A percentile compares a stretch with the other conserved stretches of the same genome.
phyloP scores from a whole-genome alignment of 92 coral and sea anemone genomes.

The Porites lobata region DNA sequence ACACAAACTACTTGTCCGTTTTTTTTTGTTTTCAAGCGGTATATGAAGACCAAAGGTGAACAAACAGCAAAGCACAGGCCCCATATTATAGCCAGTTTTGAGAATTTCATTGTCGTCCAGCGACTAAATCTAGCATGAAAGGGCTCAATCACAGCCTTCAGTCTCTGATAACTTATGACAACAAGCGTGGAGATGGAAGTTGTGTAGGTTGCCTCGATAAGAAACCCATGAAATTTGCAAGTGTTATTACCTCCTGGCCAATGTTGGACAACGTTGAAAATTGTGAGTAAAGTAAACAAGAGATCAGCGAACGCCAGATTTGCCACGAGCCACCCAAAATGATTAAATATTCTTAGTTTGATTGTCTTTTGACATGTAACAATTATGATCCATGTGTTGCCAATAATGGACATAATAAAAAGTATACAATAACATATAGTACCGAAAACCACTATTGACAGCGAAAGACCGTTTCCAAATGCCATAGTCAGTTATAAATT shows the following conservation, averaged over 20 bases:
- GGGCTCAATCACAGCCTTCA: slow-evolving; percentile 34
- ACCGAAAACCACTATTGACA: not conserved
- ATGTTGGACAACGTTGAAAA: slow-evolving; percentile 18
- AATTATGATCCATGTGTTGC: slow-evolving; percentile 29
- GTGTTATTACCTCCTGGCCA: slow-evolving; percentile 48
- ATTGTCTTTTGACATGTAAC: not conserved
- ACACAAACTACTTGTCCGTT: slow-evolving; percentile 6
- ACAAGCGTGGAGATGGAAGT: slow-evolving; percentile 43
- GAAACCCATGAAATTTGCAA: slow-evolving; percentile 53
- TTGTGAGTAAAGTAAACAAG: slow-evolving; percentile 39
- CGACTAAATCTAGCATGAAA: not conserved
- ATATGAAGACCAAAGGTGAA: slow-evolving; percentile 35
- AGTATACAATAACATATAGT: not conserved
- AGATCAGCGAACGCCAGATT: slow-evolving; percentile 49
- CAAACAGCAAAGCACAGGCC: slow-evolving; percentile 11
- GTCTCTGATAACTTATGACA: slow-evolving; percentile 19
- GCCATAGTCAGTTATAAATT: not conserved
- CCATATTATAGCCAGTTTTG: slow-evolving; percentile 11
- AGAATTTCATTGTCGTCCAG: not conserved
- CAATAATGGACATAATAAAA: slow-evolving; percentile 24
- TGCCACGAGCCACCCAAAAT: slow-evolving; percentile 23
- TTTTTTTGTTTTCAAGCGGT: slow-evolving; percentile 1
- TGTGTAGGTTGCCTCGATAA: slow-evolving; percentile 45
- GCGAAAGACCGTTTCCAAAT: not conserved
- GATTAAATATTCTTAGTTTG: slow-evolving; percentile 1